These are phyloP conservation scores for Lacerta viridis DNA, from an alignment of 2,797 vertebrate species.

Conservation along the genomic window DNA sequence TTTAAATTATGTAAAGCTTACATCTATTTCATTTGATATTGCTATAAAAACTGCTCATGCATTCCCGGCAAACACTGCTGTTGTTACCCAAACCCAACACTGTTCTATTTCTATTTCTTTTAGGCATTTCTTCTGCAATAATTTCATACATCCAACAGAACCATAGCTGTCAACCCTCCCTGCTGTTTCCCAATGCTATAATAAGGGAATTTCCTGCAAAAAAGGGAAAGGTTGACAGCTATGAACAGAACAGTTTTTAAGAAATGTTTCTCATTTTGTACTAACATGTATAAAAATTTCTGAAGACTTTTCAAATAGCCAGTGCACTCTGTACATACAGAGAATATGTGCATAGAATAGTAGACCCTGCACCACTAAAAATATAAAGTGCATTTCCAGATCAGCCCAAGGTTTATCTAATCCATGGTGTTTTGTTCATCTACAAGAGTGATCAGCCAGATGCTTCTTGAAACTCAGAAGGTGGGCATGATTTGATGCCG, in stretches of 20 bases:
- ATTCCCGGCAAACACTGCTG: neutral
- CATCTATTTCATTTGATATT: neutral
- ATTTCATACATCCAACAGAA: neutral
- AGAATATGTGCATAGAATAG: neutral
- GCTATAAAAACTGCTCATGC: neutral
- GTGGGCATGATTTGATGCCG: neutral
- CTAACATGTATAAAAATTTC: neutral
- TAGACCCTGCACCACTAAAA: neutral
- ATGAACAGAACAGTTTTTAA: neutral
- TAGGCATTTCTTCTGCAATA: conserved; percentile 1
- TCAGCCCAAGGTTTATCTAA: neutral
- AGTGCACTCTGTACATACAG: neutral
- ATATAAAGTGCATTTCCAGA: neutral
- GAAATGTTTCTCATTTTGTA: neutral
- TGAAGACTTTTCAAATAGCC: neutral
- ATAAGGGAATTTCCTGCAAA: no score
- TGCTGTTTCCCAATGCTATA: no score
- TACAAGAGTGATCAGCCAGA: neutral
- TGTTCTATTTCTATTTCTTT: neutral
- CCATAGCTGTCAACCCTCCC: neutral
- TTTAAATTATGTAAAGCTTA: conserved; percentile 18
- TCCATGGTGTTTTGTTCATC: neutral
- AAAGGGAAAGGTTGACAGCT: no score
- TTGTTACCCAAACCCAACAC: neutral
- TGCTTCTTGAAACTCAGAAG: neutral